Base-by-base conservation (phyloP, 2,797 vertebrate species). In the Apogon talboti region DNA sequence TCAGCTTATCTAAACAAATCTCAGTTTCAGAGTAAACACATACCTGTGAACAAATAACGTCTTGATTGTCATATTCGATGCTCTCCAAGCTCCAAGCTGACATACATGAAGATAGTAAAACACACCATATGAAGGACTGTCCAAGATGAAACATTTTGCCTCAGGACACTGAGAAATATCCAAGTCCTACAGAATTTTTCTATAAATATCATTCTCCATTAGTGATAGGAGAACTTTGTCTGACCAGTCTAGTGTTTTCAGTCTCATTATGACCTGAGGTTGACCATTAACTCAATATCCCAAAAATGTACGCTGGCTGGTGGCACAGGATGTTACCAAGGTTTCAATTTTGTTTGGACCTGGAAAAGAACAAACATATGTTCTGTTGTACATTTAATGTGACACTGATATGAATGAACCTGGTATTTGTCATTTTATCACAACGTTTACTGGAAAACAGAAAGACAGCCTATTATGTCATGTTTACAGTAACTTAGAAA, bases 21-120 rank as follows among this genome's bases (percentile, higher is more conserved):
- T 6, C 4, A 37, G 19, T n/a, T 43, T 14, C 21, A 24, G 21
- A 21, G n/a, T 24, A 47, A 0, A 33, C 16, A 9, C 1, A 6
- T 4, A 40, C 90, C 87, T 90, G 71, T 14, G 77, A 80, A 58
- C 87, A 91, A 30, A 58, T 54, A 6, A 91, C 82, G 51, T 69
- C 21, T 24, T 47, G 7, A 16, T 35, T 37, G 19, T 70, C 58
- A 51, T 75, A 28, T 60, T 38, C 33, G 40, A 42, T 50, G 14
- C 59, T 40, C 44, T 82, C 66, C 78, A 87, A 63, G 56, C 18
- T 12, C 8, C 58, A 61, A 35, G 62, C 38, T 6, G 78, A 35
- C 14, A 15, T 15, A 7, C 0, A 28, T 1, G 76, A 51, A 28
- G 49, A 56, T 51, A 87, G 47, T 45, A 86, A 62, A 44, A 86